phyloP scores from a whole-genome alignment of 1,140 invertebrate genomes.

The Mactra quadrangularis region DNA sequence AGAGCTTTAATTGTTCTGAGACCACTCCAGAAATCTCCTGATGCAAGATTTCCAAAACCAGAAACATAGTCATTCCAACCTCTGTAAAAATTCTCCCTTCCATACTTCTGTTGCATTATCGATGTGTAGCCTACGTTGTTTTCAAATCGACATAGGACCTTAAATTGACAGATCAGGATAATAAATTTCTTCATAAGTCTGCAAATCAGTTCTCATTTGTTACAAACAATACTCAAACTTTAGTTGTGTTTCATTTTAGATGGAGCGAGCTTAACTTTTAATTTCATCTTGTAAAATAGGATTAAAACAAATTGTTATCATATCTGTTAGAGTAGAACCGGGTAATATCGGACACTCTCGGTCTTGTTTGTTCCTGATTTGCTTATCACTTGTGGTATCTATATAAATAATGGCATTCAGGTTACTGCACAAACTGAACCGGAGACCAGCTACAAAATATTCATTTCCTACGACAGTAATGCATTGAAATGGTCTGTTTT shows the following conservation, averaged over 20 bases:
- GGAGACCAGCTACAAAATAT: no score
- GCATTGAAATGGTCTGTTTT: no score
- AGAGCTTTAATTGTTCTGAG: background rate
- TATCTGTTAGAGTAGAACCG: no score
- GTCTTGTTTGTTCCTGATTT: no score
- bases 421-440: no score
- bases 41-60: constrained; percentile 2
- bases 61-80: background rate
- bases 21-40: constrained; percentile 8
- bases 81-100: background rate
- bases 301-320: background rate
- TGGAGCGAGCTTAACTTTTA: background rate
- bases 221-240: background rate
- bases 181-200: background rate
- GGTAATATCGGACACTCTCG: no score
- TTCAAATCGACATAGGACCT: background rate
- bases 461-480: no score
- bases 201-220: background rate
- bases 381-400: no score
- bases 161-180: background rate
- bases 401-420: no score
- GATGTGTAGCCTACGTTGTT: background rate
- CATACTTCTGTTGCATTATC: constrained; percentile 8
- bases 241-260: no score
- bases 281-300: background rate